Conservation (phyloP, 2,888 invertebrate species). For the Syritta pipiens region DNA sequence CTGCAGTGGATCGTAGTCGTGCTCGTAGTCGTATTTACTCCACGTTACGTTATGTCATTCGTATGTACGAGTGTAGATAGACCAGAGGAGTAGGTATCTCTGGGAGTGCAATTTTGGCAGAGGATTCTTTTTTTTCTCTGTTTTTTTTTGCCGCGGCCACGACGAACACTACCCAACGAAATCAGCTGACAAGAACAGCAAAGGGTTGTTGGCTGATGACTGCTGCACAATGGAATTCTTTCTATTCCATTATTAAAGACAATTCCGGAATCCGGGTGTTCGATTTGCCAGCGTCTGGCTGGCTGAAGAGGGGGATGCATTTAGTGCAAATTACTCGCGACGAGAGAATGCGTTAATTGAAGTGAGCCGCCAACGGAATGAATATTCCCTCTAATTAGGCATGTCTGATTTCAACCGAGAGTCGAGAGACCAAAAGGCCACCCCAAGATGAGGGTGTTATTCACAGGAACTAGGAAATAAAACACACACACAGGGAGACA, state of each 20-base stretch:
- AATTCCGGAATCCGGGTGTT: constrained; percentile 46
- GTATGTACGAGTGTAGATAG: no score
- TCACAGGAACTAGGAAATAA: constrained; percentile 57
- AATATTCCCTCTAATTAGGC: constrained; percentile 67
- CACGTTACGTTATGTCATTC: constrained; percentile 38
- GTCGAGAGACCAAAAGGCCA: constrained; percentile 47
- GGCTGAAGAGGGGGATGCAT: constrained; percentile 32
- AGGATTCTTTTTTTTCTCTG: background rate
- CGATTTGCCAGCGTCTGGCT: constrained; percentile 36
- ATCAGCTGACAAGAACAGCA: constrained; percentile 29
- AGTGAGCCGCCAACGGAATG: constrained; percentile 56
- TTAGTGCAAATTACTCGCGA: constrained; percentile 47
- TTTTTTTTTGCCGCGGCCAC: constrained; percentile 15
- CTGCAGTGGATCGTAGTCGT: no score
- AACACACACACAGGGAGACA: no score
- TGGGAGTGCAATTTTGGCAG: constrained; percentile 55
- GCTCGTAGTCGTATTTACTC: no score
- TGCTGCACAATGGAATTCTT: constrained; percentile 47
- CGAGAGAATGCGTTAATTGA: constrained; percentile 65
- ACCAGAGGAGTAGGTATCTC: no score
- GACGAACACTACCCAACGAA: constrained; percentile 6
- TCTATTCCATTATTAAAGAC: constrained; percentile 60
- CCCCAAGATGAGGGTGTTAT: constrained; percentile 49
- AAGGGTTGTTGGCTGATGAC: constrained; percentile 19
- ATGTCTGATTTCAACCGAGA: constrained; percentile 62